Percentiles rank a stretch among this genome's conserved stretches.
Evolutionary conservation across 2,888 invertebrate species (phyloP).

Genomic region (Xestia ashworthii): DNA sequence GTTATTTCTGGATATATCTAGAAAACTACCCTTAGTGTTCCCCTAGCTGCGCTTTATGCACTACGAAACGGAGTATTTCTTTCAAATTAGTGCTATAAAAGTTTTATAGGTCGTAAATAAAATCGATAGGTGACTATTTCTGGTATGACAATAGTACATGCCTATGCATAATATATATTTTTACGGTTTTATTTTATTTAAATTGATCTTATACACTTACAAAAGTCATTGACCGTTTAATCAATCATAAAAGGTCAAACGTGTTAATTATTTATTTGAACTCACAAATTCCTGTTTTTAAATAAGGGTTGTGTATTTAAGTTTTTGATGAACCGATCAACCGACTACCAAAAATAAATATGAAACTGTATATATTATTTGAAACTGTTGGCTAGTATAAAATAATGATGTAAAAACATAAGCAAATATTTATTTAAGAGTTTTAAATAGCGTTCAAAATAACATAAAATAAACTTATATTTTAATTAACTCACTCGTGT

Average conservation of each 20-base stretch:
- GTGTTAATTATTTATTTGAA: slow-evolving; percentile 9
- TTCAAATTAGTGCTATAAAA: slow-evolving; percentile 80
- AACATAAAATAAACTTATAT: neutral
- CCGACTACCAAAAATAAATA: neutral
- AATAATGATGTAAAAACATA: neutral
- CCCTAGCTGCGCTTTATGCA: slow-evolving; percentile 67
- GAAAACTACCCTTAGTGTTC: slow-evolving; percentile 71
- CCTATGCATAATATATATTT: slow-evolving; percentile 47
- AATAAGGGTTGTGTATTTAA: neutral
- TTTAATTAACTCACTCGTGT: neutral
- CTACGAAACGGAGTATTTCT: slow-evolving; percentile 73
- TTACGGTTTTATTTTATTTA: slow-evolving; percentile 33
- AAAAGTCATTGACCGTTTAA: slow-evolving; percentile 14
- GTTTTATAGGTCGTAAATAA: slow-evolving; percentile 80
- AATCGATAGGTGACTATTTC: slow-evolving; percentile 58
- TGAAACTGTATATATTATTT: neutral
- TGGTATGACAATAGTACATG: slow-evolving; percentile 11
- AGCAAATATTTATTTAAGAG: neutral
- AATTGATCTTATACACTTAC: neutral
- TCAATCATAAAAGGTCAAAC: slow-evolving; percentile 1
- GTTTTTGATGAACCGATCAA: neutral
- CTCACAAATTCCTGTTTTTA: neutral
- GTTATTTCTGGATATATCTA: slow-evolving; percentile 75
- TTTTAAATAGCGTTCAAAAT: neutral
- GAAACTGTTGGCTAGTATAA: neutral